Evolutionary conservation across 1,140 invertebrate genomes (phyloP).

Genomic region (Drosophila baimaii): DNA sequence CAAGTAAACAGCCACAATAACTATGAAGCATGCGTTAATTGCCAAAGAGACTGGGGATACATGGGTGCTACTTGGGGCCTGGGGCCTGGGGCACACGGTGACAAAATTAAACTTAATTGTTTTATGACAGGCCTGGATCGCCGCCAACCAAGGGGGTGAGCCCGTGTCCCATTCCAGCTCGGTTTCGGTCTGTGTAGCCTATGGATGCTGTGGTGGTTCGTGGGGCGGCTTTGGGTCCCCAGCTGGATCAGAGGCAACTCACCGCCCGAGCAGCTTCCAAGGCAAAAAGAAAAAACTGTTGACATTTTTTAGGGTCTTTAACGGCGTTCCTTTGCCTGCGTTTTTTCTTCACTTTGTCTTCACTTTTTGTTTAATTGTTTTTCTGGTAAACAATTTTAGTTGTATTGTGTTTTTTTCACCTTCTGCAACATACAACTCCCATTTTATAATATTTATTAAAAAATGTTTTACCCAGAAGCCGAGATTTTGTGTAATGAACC

Average conservation of each 20-base stretch:
- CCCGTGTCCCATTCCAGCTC: slow-evolving; percentile 24
- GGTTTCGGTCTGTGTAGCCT: slow-evolving; percentile 40
- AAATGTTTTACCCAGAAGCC: slow-evolving; percentile 82
- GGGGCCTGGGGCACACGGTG: slow-evolving; percentile 58
- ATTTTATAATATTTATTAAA: slow-evolving; percentile 82
- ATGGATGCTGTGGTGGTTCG: slow-evolving; percentile 33
- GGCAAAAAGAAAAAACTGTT: slow-evolving; percentile 56
- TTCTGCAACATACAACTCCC: slow-evolving; percentile 54
- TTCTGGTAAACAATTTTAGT: slow-evolving; percentile 76
- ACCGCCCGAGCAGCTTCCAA: slow-evolving; percentile 40
- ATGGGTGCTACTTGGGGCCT: slow-evolving; percentile 24
- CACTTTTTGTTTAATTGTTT: slow-evolving; percentile 70
- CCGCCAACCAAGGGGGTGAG: slow-evolving; percentile 40
- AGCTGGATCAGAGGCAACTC: slow-evolving; percentile 21
- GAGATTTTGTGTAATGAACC: slow-evolving; percentile 70
- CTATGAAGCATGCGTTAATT: slow-evolving; percentile 75
- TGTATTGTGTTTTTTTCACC: slow-evolving; percentile 32
- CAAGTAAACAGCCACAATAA: slow-evolving; percentile 44
- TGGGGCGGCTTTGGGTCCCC: slow-evolving; percentile 17
- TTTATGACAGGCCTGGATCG: slow-evolving; percentile 73
- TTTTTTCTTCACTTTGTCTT: slow-evolving; percentile 27
- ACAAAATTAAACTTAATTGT: slow-evolving; percentile 83
- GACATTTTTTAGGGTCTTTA: slow-evolving; percentile 81
- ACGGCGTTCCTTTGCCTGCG: slow-evolving; percentile 59
- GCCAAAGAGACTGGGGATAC: slow-evolving; percentile 34